Conservation (phyloP, 2,888 invertebrate species). For the Gisinianus flammeolus region DNA sequence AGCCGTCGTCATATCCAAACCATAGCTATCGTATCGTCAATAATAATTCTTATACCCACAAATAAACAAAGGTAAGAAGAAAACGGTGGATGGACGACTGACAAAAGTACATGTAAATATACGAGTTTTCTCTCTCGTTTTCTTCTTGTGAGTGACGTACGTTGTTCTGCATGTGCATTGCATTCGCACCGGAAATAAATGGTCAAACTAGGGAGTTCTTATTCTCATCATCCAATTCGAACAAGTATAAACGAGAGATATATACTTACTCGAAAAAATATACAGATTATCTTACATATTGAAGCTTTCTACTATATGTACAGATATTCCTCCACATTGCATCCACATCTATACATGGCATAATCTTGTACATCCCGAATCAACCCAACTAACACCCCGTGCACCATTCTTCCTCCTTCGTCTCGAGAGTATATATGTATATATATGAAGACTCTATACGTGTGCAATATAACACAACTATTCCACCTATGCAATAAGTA, state of each 20-base stretch:
- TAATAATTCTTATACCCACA: too few relatives aligned
- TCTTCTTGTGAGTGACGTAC: slow-evolving; percentile 17
- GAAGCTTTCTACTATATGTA: background rate
- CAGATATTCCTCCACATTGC: background rate
- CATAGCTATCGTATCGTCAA: too few relatives aligned
- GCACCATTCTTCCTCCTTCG: background rate
- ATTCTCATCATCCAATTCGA: slow-evolving; percentile 19
- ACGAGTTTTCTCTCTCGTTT: background rate
- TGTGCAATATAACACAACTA: background rate
- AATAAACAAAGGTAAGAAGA: background rate
- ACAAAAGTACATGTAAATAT: too few relatives aligned
- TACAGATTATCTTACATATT: background rate
- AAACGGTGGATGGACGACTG: background rate
- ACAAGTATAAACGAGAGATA: background rate
- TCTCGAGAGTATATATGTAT: background rate
- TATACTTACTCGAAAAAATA: too few relatives aligned
- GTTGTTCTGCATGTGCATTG: slow-evolving; percentile 10
- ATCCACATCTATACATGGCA: too few relatives aligned
- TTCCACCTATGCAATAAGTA: background rate
- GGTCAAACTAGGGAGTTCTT: slow-evolving; percentile 38
- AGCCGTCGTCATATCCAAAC: too few relatives aligned
- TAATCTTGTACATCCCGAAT: too few relatives aligned
- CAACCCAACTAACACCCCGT: too few relatives aligned
- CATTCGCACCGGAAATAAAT: slow-evolving; percentile 34
- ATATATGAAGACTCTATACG: background rate